These are phyloP conservation scores for Pantherophis guttatus DNA, from an alignment of 2,113 vertebrate genomes.

Conservation along the genomic window DNA sequence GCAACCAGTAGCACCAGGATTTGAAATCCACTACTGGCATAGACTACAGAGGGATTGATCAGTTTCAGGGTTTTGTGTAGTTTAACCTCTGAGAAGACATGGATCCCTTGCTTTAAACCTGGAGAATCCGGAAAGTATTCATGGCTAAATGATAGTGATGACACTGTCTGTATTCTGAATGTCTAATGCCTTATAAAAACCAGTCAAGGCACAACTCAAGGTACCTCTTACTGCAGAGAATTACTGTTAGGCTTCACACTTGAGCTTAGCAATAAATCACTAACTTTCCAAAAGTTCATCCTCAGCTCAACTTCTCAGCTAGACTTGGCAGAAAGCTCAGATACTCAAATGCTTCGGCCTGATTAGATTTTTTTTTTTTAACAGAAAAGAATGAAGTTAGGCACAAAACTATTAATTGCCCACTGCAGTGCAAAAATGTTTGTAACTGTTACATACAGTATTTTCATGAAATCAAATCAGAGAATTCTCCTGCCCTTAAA, in stretches of 20 bases:
- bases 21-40: no score
- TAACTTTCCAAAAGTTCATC: neutral
- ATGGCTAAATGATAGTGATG: neutral
- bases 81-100: neutral
- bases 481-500: neutral
- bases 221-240: neutral
- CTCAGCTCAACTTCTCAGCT: neutral
- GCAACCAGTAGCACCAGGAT: no score
- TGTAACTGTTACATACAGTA: neutral
- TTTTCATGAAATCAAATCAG: neutral
- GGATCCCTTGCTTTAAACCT: neutral
- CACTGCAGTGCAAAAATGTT: neutral
- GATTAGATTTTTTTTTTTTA: neutral
- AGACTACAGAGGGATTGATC: neutral
- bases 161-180: neutral
- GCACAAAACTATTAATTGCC: neutral
- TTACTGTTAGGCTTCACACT: neutral
- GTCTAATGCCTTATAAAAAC: neutral
- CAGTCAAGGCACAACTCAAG: neutral
- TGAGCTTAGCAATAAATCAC: neutral
- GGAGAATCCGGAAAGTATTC: neutral
- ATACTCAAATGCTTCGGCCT: neutral
- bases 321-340: neutral
- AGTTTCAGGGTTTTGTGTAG: neutral
- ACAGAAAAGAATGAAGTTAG: neutral